Conservation (phyloP, 2,797 vertebrate species). For the Scolopax bukidnonensis region DNA sequence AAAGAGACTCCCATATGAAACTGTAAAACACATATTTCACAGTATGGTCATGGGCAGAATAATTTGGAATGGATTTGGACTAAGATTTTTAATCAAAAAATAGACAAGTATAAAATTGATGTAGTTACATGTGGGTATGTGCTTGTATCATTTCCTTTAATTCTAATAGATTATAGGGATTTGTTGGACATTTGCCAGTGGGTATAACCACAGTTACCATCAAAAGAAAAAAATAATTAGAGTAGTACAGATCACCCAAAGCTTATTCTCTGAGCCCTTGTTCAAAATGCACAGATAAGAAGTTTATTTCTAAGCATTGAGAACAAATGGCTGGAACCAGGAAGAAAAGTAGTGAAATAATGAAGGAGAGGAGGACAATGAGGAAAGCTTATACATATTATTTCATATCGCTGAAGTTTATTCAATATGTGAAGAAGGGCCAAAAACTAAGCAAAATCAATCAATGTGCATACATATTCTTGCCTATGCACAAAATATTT, state of each 20-base stretch:
- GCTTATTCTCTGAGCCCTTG: background rate
- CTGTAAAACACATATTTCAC: background rate
- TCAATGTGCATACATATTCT: background rate
- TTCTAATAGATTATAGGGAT: background rate
- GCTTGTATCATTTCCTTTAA: background rate
- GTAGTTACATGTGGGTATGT: fast-evolving
- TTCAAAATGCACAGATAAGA: background rate
- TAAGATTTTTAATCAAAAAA: background rate
- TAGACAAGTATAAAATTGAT: background rate
- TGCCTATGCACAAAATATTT: background rate
- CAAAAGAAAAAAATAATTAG: background rate
- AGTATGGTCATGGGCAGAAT: background rate
- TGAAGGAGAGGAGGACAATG: background rate
- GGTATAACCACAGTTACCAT: background rate
- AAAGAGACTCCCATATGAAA: background rate
- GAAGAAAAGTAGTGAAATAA: background rate
- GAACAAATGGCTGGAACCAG: background rate
- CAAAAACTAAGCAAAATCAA: background rate
- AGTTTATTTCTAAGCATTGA: background rate
- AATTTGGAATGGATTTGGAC: background rate
- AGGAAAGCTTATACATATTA: background rate
- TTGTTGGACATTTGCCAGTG: background rate
- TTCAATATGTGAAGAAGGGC: background rate
- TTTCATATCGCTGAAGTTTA: background rate
- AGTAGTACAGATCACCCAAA: background rate